A percentile compares a stretch with the other conserved stretches of the same genome.
These are phyloP conservation scores for Drosophila basisetae DNA, from an alignment of 2,888 invertebrate species.

Conservation along the genomic window DNA sequence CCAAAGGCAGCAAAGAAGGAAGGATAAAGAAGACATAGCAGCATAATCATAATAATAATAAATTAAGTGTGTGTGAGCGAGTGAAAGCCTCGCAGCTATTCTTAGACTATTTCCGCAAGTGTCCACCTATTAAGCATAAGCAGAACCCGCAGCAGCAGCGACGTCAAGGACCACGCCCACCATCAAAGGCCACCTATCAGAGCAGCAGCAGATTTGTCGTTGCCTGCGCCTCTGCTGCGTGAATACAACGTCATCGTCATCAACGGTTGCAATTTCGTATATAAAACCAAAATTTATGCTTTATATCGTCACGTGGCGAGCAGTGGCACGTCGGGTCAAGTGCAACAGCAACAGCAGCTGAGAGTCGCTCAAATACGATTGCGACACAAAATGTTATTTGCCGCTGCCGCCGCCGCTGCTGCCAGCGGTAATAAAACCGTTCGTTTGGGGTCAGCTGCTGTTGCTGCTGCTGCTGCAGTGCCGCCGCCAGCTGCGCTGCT, in stretches of 20 bases:
- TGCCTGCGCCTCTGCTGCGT: slow-evolving; percentile 60
- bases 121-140: slow-evolving; percentile 74
- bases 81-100: slow-evolving; percentile 76
- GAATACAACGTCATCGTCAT: slow-evolving; percentile 71
- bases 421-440: slow-evolving; percentile 52
- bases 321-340: slow-evolving; percentile 79
- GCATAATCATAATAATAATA: slow-evolving; percentile 44
- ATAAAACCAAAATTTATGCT: slow-evolving; percentile 82
- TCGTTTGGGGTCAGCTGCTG: slow-evolving; percentile 43
- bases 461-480: slow-evolving; percentile 41
- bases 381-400: slow-evolving; percentile 79
- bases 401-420: slow-evolving; percentile 63
- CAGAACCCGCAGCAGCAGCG: slow-evolving; percentile 39
- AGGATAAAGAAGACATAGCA: slow-evolving; percentile 31
- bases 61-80: slow-evolving; percentile 68
- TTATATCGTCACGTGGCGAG: slow-evolving; percentile 78
- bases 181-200: slow-evolving; percentile 25
- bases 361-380: slow-evolving; percentile 70
- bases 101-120: slow-evolving; percentile 76
- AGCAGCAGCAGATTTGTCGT: slow-evolving; percentile 50
- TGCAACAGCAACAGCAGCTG: slow-evolving; percentile 82
- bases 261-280: slow-evolving; percentile 76
- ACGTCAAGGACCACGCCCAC: slow-evolving; percentile 61
- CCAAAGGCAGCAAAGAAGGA: slow-evolving; percentile 50
- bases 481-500: slow-evolving; percentile 50